phyloP scores from a whole-genome alignment of 2,888 invertebrate genomes.

The Sinopyrophorus schimmeli region DNA sequence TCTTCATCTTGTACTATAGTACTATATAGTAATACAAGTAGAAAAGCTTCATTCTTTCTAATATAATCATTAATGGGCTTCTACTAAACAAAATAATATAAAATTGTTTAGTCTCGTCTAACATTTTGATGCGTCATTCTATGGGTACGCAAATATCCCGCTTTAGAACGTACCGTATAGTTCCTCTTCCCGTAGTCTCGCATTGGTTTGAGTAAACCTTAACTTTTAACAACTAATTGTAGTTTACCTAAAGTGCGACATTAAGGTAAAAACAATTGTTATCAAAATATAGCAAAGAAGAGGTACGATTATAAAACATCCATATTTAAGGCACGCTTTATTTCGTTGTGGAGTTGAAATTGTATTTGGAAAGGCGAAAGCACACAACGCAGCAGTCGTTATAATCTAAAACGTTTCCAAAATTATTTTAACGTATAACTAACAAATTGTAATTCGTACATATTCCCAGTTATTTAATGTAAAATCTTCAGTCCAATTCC shows the following conservation, averaged over 20 bases:
- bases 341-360: slow-evolving; percentile 43
- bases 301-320: slow-evolving; percentile 50
- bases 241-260: slow-evolving; percentile 55
- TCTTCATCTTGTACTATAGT: too few species aligned
- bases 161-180: too few species aligned
- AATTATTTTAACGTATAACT: too few species aligned
- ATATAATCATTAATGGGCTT: too few species aligned
- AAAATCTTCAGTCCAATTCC: slow-evolving; percentile 51
- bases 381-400: slow-evolving; percentile 52
- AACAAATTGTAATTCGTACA: slow-evolving; percentile 38
- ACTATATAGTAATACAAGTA: too few species aligned
- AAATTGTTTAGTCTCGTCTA: too few species aligned
- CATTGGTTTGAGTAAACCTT: too few species aligned
- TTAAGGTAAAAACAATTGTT: slow-evolving; percentile 52
- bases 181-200: too few species aligned
- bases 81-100: too few species aligned
- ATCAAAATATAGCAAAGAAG: slow-evolving; percentile 50
- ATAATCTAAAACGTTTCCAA: slow-evolving; percentile 54
- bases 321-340: slow-evolving; percentile 44
- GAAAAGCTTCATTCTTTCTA: too few species aligned
- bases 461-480: slow-evolving; percentile 45
- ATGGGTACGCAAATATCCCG: too few species aligned
- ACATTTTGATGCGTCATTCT: too few species aligned
- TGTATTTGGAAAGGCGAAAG: slow-evolving; percentile 53
- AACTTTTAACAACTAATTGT: slow-evolving; percentile 12